Percentiles rank a stretch among this genome's conserved stretches.
Conservation (phyloP, 2,113 vertebrate species). For the Siniperca knerii region DNA sequence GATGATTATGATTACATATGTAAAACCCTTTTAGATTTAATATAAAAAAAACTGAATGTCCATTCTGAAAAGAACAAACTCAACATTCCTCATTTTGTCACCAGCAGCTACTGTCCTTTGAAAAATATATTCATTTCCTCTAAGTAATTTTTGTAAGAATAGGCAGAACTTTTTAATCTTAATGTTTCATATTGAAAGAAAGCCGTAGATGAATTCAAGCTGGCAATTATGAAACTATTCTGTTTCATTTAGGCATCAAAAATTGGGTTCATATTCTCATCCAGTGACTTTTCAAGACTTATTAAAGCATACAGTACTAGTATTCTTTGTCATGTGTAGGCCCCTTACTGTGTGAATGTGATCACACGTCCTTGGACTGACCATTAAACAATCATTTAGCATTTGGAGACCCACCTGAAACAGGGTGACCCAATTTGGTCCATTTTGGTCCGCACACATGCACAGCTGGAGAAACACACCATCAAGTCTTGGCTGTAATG, state of each 20-base stretch:
- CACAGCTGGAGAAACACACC: not conserved
- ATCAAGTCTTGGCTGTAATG: not conserved
- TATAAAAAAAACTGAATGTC: not conserved
- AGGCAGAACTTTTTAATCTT: not conserved
- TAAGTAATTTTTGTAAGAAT: not conserved
- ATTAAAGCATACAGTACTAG: not conserved
- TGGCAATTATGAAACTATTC: not conserved
- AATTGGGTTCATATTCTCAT: not conserved
- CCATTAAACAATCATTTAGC: slow-evolving; percentile 33
- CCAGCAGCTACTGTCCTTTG: not conserved
- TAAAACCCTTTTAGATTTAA: not conserved
- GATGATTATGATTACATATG: too few relatives aligned
- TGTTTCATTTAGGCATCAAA: not conserved
- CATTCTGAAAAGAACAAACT: not conserved
- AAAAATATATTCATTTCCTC: not conserved
- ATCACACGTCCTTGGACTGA: slow-evolving; percentile 1
- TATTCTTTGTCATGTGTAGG: not conserved
- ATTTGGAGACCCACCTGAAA: slow-evolving; percentile 36
- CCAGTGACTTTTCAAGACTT: not conserved
- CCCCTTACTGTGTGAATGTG: not conserved
- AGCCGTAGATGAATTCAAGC: not conserved
- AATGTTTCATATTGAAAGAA: not conserved
- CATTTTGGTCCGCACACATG: not conserved
- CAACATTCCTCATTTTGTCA: not conserved
- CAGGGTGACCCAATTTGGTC: slow-evolving; percentile 15